Percentiles rank a stretch among this genome's conserved stretches.
Evolutionary conservation across 2,888 invertebrate genomes (phyloP).

Genomic region (Leptinotarsa rubiginosa): DNA sequence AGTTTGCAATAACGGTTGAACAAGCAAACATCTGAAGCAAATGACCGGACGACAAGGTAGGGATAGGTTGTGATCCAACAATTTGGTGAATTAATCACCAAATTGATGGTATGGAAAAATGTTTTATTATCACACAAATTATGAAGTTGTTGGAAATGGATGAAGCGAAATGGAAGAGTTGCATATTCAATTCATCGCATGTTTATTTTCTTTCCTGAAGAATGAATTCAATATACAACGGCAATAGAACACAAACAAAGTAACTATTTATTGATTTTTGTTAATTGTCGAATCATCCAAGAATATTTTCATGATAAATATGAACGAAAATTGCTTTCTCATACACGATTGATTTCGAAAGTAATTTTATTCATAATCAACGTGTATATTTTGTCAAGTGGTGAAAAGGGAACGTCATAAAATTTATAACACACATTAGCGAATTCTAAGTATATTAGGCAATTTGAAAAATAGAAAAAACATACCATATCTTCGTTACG

Average conservation of each 20-base stretch:
- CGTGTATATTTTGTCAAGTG: too few species aligned
- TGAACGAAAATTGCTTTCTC: too few species aligned
- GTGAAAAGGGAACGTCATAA: too few species aligned
- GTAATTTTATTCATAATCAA: too few species aligned
- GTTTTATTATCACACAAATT: neutral
- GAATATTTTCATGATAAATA: neutral
- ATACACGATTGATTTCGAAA: too few species aligned
- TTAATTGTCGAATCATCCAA: too few species aligned
- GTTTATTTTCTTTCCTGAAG: neutral
- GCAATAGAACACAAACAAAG: constrained; percentile 29
- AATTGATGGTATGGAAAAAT: constrained; percentile 5
- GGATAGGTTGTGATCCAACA: constrained; percentile 24
- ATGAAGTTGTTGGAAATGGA: constrained; percentile 10
- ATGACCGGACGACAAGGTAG: constrained; percentile 29
- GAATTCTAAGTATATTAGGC: too few species aligned
- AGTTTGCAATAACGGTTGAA: constrained; percentile 51
- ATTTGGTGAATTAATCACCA: constrained; percentile 16
- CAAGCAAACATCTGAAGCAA: constrained; percentile 43
- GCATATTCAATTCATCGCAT: neutral
- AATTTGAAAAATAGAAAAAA: too few species aligned
- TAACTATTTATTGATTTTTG: neutral
- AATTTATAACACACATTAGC: too few species aligned
- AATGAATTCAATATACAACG: constrained; percentile 18
- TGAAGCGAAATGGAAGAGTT: constrained; percentile 1
- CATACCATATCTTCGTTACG: too few species aligned